phyloP scores from a whole-genome alignment of 2,797 vertebrate species.

The Borostomias antarcticus region DNA sequence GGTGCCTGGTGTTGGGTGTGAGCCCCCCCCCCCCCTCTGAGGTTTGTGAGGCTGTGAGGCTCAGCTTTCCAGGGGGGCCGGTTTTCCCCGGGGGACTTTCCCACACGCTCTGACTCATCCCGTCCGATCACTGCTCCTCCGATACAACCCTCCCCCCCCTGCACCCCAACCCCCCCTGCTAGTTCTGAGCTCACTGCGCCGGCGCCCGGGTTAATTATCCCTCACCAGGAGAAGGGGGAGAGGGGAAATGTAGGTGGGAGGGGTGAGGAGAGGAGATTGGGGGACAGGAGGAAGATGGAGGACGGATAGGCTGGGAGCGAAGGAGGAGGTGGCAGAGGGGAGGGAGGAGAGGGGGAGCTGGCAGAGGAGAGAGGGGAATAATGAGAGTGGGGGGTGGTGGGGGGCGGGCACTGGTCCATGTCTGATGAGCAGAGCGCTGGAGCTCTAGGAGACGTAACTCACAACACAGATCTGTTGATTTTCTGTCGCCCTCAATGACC shows the following conservation, averaged over 20 bases:
- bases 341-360: not conserved
- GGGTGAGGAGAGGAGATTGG: not conserved
- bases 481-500: constrained; percentile 31
- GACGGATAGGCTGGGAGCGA: no score
- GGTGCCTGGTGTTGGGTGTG: constrained; percentile 15
- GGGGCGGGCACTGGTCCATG: not conserved
- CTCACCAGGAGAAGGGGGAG: no score
- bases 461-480: constrained; percentile 33
- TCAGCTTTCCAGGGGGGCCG: no score
- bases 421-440: not conserved
- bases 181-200: constrained; percentile 13
- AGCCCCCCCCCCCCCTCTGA: constrained; percentile 25
- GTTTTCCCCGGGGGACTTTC: constrained; percentile 17
- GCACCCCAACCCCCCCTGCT: constrained; percentile 4
- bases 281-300: not conserved
- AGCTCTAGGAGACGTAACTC: constrained; percentile 8
- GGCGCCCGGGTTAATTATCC: constrained; percentile 20
- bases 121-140: constrained; percentile 28
- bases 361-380: not conserved
- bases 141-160: constrained; percentile 6
- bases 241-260: not conserved
- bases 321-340: not conserved
- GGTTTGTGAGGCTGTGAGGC: no score
- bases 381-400: not conserved
- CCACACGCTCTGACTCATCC: constrained; percentile 25